A percentile compares a stretch with the other conserved stretches of the same genome.
Conservation (phyloP, 2,797 vertebrate species). For the Discoglossus pictus region DNA sequence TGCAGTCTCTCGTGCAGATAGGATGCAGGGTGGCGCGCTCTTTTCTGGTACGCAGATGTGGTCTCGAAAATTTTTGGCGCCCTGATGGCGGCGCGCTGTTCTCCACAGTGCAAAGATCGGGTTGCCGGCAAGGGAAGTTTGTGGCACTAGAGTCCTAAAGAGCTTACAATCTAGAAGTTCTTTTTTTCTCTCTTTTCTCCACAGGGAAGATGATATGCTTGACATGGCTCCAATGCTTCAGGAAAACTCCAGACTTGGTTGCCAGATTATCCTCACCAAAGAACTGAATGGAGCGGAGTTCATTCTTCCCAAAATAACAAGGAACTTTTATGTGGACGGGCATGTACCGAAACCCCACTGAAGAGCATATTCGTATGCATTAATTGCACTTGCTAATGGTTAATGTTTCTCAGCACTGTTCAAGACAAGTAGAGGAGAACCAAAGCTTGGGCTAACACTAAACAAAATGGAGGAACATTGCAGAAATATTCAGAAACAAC, state of each 20-base stretch:
- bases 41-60: too few relatives aligned
- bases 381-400: background rate
- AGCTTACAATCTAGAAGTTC: background rate
- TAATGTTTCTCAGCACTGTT: background rate
- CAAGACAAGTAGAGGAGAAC: too few relatives aligned
- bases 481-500: too few relatives aligned
- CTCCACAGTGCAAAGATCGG: too few relatives aligned
- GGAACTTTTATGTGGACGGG: conserved; percentile 93
- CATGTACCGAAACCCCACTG: conserved; percentile 89
- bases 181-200: background rate
- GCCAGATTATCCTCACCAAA: conserved; percentile 80
- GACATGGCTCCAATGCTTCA: conserved; percentile 90
- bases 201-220: conserved; percentile 91
- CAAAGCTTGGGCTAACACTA: too few relatives aligned
- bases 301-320: conserved; percentile 85
- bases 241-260: conserved; percentile 88
- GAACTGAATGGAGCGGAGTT: conserved; percentile 85
- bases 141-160: too few relatives aligned
- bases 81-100: too few relatives aligned
- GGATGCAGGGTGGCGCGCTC: too few relatives aligned
- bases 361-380: conserved; percentile 42
- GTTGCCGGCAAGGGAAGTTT: too few relatives aligned
- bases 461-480: too few relatives aligned
- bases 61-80: too few relatives aligned
- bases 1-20: too few relatives aligned